Base-by-base conservation (phyloP, 64 coral and sea anemone species). In the Hydrozoanthus tunicans region DNA sequence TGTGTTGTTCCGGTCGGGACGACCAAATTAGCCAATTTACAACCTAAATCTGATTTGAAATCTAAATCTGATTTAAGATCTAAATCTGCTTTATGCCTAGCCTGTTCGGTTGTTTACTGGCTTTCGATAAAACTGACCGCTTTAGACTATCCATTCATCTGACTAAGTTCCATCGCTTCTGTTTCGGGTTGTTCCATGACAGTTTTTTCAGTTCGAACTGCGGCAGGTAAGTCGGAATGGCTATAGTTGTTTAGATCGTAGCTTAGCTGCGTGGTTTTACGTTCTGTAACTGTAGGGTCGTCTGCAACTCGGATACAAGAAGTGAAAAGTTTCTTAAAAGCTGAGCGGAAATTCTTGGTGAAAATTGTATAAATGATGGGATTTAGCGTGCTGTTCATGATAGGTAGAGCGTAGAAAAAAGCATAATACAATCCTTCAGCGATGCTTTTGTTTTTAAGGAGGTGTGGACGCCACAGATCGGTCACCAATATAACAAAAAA, bases 301-400 rank as follows among this genome's bases (percentile, higher is more conserved):
- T 59, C 10, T 17, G 53, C 84, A 52, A 10, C 10, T 53, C 80
- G 80, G 23, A 55, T 12, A 51, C 70, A 75, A 58, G 24, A 74
- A 88, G 24, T 25, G 74, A 88, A 88, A 5, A 75, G 69, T 75
- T 88, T 88, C 14, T 75, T 88, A 73, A 88, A 88, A 27, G 84
- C 84, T 74, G 68, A 88, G 14, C 84, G 84, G 10, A 88, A 88
- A 17, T 54, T 59, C 7, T 88, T 88, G 23, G 73, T 88, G n/a
- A 75, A 88, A 20, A 88, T 70, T 3, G 84, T 88, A 56, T 88
- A 88, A 13, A 88, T 88, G 27, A 88, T 59, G 3, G 84, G 84
- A 10, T 88, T 88, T 20, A 88, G 54, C 4, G 84, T 88, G 9
- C 84, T 88, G 84, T 88, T 88, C 55, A 88, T 14, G 69, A 73